Base-by-base conservation (phyloP, 2,113 vertebrate genomes). In the Blennius ocellaris region DNA sequence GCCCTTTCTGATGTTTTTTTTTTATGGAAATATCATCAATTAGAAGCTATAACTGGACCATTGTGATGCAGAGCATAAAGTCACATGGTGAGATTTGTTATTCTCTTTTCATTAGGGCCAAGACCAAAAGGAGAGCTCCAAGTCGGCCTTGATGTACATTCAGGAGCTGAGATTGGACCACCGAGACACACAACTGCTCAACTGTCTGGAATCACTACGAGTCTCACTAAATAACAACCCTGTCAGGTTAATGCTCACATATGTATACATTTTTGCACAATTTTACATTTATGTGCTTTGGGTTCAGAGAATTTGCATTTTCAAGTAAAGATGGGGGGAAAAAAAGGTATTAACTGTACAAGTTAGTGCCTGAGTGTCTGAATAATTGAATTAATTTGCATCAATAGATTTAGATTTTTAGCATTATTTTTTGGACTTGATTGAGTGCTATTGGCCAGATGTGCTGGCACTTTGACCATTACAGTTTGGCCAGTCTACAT, bases 201-300 rank as follows among this genome's bases (percentile, higher is more conserved):
- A 70, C 86, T 96, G 95, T 79, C 93, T 98, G 54, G 96, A 98
- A 78, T 97, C 96, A 49, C 92, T 98, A 8, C 87, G 96, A 51
- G 95, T 98, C 11, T 97, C 96, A 12, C 95, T 98, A 69, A 97
- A 94, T 81, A 98, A 96, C 87, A 98, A 98, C 79, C 96, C 96
- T 59, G 96, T 98, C 91, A 97, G 96, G 96, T 97, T n/a, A 54
- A 7, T 40, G 3, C 3, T 8, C 9, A 39, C 15, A 11, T 53
- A 6, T 30, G 14, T 14, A n/a, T 5, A 11, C 4, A 1, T 10
- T 38, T 39, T 11, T 38, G n/a, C 8, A 21, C 6, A 38, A 7
- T 30, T n/a, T 49, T 14, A 12, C 43, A 12, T 12, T 50, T 49
- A 8, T 45, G 4, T 59, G 43, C 16, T n/a, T 61, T 6, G 7